Conservation (phyloP, 1,140 invertebrate species). For the Rhyacophila brunnea region DNA sequence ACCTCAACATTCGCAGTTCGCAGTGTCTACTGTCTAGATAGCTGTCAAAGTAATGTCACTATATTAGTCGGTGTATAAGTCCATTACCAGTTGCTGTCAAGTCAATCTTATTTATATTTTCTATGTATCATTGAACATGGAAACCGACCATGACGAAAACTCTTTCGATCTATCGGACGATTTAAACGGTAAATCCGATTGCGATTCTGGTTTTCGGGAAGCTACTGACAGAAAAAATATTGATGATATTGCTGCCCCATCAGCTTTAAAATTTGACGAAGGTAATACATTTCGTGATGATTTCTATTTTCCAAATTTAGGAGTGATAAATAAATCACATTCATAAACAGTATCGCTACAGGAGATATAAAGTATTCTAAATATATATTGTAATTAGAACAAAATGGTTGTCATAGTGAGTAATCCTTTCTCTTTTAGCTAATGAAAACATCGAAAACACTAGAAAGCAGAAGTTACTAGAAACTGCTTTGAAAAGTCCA, state of each 20-base stretch:
- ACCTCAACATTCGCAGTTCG: no score
- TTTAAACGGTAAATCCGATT: conserved; percentile 21
- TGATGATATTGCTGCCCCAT: conserved; percentile 55
- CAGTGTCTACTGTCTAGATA: background rate
- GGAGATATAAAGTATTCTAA: no score
- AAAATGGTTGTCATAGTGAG: background rate
- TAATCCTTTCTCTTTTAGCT: conserved; percentile 20
- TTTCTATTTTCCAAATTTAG: no score
- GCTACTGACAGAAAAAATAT: conserved; percentile 37
- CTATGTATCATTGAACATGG: conserved; percentile 16
- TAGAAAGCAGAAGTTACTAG: conserved; percentile 45
- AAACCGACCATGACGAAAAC: conserved; percentile 21
- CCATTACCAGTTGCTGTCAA: background rate
- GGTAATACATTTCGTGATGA: conserved; percentile 38
- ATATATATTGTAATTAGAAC: background rate
- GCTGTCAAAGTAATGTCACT: conserved; percentile 17
- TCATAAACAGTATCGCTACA: no score
- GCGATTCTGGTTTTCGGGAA: conserved; percentile 21
- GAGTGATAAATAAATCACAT: no score
- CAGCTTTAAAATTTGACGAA: conserved; percentile 53
- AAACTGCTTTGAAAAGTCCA: conserved; percentile 45
- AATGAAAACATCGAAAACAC: conserved; percentile 11
- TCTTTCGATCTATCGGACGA: conserved; percentile 18
- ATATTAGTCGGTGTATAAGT: conserved; percentile 2
- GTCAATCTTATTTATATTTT: conserved; percentile 1